These are phyloP conservation scores for Belonocnema kinseyi DNA, from an alignment of 1,140 invertebrate genomes.

Conservation along the genomic window DNA sequence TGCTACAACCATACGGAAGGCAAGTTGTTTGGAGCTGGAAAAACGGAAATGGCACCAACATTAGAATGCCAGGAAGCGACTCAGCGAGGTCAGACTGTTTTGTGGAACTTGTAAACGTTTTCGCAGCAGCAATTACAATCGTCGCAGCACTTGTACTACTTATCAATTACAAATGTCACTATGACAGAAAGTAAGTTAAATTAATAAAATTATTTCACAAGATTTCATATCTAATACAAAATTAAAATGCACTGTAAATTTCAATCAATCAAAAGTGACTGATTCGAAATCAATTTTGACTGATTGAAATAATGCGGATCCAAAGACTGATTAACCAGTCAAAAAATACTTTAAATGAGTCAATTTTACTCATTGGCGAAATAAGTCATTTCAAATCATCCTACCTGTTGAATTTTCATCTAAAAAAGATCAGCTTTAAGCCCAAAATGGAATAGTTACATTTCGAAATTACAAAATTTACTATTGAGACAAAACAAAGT, in stretches of 20 bases:
- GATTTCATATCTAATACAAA: slow-evolving; percentile 39
- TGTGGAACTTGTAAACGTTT: slow-evolving; percentile 56
- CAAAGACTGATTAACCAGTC: too few species aligned
- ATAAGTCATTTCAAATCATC: too few species aligned
- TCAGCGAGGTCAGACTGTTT: slow-evolving; percentile 49
- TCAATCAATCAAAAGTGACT: too few species aligned
- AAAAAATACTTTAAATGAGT: too few species aligned
- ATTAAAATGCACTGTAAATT: slow-evolving; percentile 47
- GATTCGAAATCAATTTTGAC: too few species aligned
- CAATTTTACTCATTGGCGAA: too few species aligned
- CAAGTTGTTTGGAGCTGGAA: slow-evolving; percentile 57
- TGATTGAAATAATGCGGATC: too few species aligned
- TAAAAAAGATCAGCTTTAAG: too few species aligned
- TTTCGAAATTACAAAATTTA: too few species aligned
- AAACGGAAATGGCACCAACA: slow-evolving; percentile 51
- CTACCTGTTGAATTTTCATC: too few species aligned
- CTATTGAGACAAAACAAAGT: too few species aligned
- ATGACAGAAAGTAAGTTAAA: slow-evolving; percentile 53
- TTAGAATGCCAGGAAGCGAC: slow-evolving; percentile 44
- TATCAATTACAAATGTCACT: slow-evolving; percentile 48
- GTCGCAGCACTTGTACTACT: slow-evolving; percentile 44
- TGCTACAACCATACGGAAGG: slow-evolving; percentile 47
- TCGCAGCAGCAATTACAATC: slow-evolving; percentile 41
- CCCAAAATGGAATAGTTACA: too few species aligned
- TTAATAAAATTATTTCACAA: neutral